Evolutionary conservation across 35 echinoderm and acorn worm genomes (phyloP), one percentile per base, ranked within the genome.

Genomic region (Apostichopus californicus): DNA sequence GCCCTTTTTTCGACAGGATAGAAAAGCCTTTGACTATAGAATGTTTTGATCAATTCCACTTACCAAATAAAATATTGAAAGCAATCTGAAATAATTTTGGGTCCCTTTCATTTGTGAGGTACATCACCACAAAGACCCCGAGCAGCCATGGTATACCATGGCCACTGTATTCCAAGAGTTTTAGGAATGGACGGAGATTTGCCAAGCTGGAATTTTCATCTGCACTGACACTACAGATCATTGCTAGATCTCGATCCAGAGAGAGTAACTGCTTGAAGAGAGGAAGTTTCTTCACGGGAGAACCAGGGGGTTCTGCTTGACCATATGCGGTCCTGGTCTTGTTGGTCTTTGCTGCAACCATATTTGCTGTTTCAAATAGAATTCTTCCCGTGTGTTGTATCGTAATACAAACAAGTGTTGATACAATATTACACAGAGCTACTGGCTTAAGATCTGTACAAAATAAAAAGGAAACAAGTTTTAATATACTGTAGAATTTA

Each of bases 131-230:
- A 52, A 96, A 18, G 83, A 90, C 64, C 46, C 83, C 90, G 15
- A 85, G 17, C 13, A 97, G 65, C 96, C 96, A 97, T 1, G 92
- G 92, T 46, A 97, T 79, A 24, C 96, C 96, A 93, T 97, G 96
- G 1, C 96, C 96, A 88, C 77, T 89, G 46, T 93, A 65, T 81
- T 97, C 96, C 11, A 97, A 24, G 2, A 97, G 58, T 66, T 94
- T 92, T 55, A 95, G 87, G 15, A 95, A 12, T 9, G 89, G 91
- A 59, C 96, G 91, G 11, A 97, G 86, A 34, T 26, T 65, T 3
- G 81, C 94, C 18, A 73, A 55, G 4, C 26, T 61, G 8, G 94
- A 89, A 86, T 81, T 70, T 77, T 92, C 71, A 57, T 92, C 83
- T 4, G 94, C 86, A 84, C 91, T 93, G 5, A 95, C 86, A 46